Conservation (phyloP, 2,797 vertebrate genomes). For the Apodemus agrarius region DNA sequence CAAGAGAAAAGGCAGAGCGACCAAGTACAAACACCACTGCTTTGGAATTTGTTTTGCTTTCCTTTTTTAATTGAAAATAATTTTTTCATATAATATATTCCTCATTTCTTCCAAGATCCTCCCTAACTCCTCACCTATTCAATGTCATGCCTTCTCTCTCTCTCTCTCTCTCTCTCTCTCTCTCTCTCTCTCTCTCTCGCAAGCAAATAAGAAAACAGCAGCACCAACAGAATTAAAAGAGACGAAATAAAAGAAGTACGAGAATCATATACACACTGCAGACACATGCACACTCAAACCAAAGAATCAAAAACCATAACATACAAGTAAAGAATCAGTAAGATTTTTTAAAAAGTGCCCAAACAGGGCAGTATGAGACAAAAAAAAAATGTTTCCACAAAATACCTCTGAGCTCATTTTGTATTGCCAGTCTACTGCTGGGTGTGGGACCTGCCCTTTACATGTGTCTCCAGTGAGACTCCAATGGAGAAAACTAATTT, state of each 20-base stretch:
- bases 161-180: not conserved
- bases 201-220: not conserved
- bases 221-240: not conserved
- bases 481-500: not conserved
- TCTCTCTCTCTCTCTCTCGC: too few species aligned
- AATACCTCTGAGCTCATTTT: not conserved
- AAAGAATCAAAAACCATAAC: not conserved
- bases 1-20: not conserved
- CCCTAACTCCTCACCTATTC: not conserved
- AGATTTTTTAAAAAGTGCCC: not conserved
- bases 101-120: not conserved
- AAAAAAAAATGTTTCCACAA: not conserved
- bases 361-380: not conserved
- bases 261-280: not conserved
- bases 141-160: too few species aligned
- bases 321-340: not conserved
- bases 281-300: not conserved
- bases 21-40: not conserved
- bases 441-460: not conserved
- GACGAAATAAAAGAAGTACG: not conserved
- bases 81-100: not conserved
- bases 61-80: not conserved
- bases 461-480: not conserved
- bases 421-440: not conserved
- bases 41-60: not conserved